phyloP scores from a whole-genome alignment of 2,113 vertebrate genomes.

The Anseranas semipalmata region DNA sequence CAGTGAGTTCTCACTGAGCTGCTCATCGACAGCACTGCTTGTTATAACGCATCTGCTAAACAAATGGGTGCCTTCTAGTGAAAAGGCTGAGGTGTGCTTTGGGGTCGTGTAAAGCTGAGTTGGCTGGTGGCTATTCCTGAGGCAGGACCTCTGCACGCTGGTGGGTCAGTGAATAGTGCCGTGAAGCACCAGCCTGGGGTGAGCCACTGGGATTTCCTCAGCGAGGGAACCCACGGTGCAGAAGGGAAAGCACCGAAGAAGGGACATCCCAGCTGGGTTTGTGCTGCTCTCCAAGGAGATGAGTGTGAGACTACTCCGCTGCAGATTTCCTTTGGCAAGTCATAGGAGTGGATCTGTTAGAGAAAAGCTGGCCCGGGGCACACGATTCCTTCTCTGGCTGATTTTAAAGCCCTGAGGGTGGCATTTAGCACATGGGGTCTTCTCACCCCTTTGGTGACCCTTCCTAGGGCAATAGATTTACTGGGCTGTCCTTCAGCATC shows the following conservation, averaged over 20 bases:
- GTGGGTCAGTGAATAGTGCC: rapidly evolving
- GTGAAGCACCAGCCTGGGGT: neutral
- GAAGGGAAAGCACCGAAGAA: neutral
- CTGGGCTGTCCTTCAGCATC: neutral
- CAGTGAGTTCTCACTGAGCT: neutral
- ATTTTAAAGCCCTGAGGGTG: neutral
- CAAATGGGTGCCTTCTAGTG: neutral
- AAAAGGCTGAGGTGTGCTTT: neutral
- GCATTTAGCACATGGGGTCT: neutral
- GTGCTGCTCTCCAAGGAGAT: neutral
- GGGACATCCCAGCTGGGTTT: neutral
- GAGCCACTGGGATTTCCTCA: neutral
- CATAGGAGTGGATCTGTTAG: neutral
- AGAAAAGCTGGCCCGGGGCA: neutral
- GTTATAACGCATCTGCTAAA: neutral
- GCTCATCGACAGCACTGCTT: no score
- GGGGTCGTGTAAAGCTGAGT: neutral
- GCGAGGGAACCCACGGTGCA: neutral
- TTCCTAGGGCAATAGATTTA: neutral
- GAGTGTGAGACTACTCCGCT: rapidly evolving
- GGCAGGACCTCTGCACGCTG: neutral
- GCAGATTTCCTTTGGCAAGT: neutral
- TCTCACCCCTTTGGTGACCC: neutral
- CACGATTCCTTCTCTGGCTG: neutral
- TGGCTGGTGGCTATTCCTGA: neutral